Evolutionary conservation across 1,140 invertebrate genomes (phyloP).

Genomic region (Eufriesea mexicana): DNA sequence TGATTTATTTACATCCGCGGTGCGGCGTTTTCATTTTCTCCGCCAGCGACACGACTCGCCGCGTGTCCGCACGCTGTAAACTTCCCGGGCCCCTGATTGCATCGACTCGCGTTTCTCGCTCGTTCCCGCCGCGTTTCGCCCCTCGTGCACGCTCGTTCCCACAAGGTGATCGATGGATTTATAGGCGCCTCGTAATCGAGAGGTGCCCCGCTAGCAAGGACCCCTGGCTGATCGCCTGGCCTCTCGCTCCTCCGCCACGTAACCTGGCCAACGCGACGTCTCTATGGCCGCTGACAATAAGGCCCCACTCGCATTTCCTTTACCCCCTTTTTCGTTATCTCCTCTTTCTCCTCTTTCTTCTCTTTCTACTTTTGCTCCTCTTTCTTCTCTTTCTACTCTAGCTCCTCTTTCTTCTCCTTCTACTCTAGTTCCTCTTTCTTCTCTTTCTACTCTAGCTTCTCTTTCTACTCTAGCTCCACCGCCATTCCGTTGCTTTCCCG

Average conservation of each 20-base stretch:
- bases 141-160: slow-evolving; percentile 23
- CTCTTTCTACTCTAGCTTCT: too few species aligned
- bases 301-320: too few species aligned
- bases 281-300: neutral
- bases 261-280: neutral
- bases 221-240: neutral
- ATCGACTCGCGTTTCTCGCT: slow-evolving; percentile 63
- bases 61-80: slow-evolving; percentile 70
- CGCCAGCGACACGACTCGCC: slow-evolving; percentile 49
- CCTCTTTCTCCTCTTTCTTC: too few species aligned
- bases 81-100: slow-evolving; percentile 65
- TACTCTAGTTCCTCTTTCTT: too few species aligned
- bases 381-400: too few species aligned
- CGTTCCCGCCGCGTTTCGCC: neutral
- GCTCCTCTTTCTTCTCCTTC: too few species aligned
- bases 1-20: slow-evolving; percentile 76
- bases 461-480: too few species aligned
- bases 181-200: slow-evolving; percentile 37
- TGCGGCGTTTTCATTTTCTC: slow-evolving; percentile 68
- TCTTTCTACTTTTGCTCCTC: too few species aligned
- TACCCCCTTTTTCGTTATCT: too few species aligned
- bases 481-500: too few species aligned
- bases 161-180: slow-evolving; percentile 47
- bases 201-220: neutral
- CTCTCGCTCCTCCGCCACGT: neutral